Evolutionary conservation across 1,140 invertebrate genomes (phyloP).

Genomic region (Condylostylus longicornis): DNA sequence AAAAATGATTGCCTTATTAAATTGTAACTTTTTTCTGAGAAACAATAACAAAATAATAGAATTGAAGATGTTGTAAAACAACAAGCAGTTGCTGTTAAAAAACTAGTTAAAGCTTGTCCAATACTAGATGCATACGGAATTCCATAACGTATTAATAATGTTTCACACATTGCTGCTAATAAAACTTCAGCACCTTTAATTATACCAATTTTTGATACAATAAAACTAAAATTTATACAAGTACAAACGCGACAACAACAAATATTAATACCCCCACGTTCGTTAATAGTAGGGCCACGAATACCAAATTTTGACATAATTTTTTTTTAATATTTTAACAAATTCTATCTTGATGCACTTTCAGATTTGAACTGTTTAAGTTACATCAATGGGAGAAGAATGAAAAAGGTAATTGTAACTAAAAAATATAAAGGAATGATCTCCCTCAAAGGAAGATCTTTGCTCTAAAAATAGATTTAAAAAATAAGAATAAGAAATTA

Average conservation of each 20-base stretch:
- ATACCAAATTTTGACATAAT: constrained; percentile 22
- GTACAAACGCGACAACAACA: constrained; percentile 59
- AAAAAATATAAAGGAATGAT: too few species aligned
- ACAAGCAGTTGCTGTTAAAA: constrained; percentile 56
- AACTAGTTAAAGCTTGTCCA: constrained; percentile 58
- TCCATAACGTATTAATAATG: constrained; percentile 57
- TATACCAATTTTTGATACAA: constrained; percentile 49
- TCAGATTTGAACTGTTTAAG: too few species aligned
- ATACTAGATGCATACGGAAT: constrained; percentile 44
- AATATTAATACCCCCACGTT: constrained; percentile 42
- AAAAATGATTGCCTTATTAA: constrained; percentile 61
- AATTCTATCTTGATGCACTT: too few species aligned
- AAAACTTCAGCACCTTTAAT: constrained; percentile 61
- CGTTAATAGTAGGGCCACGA: constrained; percentile 21
- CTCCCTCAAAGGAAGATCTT: too few species aligned
- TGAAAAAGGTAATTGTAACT: too few species aligned
- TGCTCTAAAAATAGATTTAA: too few species aligned
- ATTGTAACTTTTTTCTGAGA: constrained; percentile 57
- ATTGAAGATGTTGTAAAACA: constrained; percentile 56
- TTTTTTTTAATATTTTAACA: background rate
- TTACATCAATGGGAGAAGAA: too few species aligned
- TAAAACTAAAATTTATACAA: constrained; percentile 59
- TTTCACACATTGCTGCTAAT: constrained; percentile 58
- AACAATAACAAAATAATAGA: constrained; percentile 53
- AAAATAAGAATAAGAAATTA: too few species aligned